phyloP scores from a whole-genome alignment of 2,797 vertebrate genomes.

The Babyrousa celebensis region DNA sequence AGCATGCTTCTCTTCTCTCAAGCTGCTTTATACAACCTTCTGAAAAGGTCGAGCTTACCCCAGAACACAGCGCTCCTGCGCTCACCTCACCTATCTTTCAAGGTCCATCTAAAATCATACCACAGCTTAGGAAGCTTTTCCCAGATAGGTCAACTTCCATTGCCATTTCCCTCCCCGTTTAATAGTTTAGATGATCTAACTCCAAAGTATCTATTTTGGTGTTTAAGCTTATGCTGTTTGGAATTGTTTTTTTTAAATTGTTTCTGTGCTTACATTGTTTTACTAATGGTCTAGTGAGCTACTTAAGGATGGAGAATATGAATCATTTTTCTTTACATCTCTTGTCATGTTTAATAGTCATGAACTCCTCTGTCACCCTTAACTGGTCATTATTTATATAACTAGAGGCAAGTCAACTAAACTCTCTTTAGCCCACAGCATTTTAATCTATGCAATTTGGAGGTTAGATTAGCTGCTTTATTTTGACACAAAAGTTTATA shows the following conservation, averaged over 20 bases:
- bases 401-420: conserved; percentile 17
- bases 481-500: conserved; percentile 18
- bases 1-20: not conserved
- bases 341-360: not conserved
- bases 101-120: conserved; percentile 14
- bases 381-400: conserved; percentile 52
- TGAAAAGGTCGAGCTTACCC: not conserved
- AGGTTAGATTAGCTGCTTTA: not conserved
- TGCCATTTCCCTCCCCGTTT: not conserved
- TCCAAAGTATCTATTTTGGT: not conserved
- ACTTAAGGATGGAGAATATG: conserved; percentile 1
- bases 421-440: not conserved
- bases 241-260: not conserved
- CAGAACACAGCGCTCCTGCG: not conserved
- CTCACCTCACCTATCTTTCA: not conserved
- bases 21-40: conserved; percentile 40
- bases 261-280: conserved; percentile 46
- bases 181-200: not conserved
- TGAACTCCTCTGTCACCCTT: conserved; percentile 37
- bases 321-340: conserved; percentile 46
- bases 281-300: conserved; percentile 25
- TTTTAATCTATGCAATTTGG: conserved; percentile 44
- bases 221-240: conserved; percentile 35
- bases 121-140: not conserved
- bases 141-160: not conserved